These are phyloP conservation scores for Phalanger gymnotis DNA, from an alignment of 2,797 vertebrate genomes.

Conservation along the genomic window DNA sequence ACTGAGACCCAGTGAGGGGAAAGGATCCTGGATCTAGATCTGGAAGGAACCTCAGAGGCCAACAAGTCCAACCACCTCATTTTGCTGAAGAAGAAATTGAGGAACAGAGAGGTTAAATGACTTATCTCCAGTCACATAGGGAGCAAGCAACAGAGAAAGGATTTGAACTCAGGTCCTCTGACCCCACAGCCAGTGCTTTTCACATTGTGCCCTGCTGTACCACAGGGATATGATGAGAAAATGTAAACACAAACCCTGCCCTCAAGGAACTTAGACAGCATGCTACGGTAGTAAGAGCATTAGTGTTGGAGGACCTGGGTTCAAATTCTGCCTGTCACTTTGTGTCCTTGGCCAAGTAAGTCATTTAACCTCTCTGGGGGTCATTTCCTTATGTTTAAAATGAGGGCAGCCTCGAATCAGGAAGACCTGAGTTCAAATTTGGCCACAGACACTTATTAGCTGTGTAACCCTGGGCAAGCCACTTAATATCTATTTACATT, in stretches of 20 bases:
- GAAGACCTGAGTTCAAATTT: neutral
- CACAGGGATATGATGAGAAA: rapidly evolving
- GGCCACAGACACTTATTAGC: neutral
- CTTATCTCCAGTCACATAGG: neutral
- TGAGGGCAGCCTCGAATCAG: neutral
- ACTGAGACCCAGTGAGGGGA: neutral
- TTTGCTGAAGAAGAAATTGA: neutral
- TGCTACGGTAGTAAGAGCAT: neutral
- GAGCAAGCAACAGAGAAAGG: neutral
- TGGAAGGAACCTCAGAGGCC: neutral
- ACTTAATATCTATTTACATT: neutral
- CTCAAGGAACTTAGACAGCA: neutral
- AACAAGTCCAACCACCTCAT: neutral
- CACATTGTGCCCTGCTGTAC: neutral
- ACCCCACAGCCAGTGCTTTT: neutral
- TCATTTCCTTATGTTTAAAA: neutral
- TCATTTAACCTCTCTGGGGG: neutral
- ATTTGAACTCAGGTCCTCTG: neutral
- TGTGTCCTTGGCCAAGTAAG: neutral
- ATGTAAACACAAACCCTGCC: neutral
- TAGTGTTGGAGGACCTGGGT: neutral
- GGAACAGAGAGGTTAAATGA: neutral
- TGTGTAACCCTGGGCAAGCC: neutral
- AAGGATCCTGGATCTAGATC: neutral
- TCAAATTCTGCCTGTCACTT: neutral